Evolutionary conservation across 2,888 invertebrate genomes (phyloP).

Genomic region (Galeruca laticollis): DNA sequence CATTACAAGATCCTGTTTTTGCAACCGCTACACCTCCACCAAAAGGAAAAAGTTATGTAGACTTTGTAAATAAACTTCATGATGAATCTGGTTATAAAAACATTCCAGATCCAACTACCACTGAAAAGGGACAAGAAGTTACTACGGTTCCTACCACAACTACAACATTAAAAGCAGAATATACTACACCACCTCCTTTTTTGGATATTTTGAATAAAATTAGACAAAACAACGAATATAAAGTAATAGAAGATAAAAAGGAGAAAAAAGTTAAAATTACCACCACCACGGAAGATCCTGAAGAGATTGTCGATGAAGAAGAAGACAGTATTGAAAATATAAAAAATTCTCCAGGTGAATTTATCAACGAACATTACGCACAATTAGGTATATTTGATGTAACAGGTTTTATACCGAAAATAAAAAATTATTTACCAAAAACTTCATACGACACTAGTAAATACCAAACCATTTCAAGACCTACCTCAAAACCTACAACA

Average conservation of each 20-base stretch:
- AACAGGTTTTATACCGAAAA: conserved; percentile 61
- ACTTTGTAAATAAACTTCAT: conserved; percentile 60
- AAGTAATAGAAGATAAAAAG: conserved; percentile 59
- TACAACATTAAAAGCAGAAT: conserved; percentile 41
- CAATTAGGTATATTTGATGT: conserved; percentile 61
- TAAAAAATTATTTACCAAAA: conserved; percentile 59
- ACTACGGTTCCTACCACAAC: conserved; percentile 50
- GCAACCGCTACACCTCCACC: conserved; percentile 55
- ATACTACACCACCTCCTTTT: conserved; percentile 61
- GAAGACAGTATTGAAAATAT: conserved; percentile 47
- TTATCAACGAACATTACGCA: conserved; percentile 18
- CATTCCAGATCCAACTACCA: conserved; percentile 63
- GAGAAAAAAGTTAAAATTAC: conserved; percentile 47
- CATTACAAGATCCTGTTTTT: conserved; percentile 52
- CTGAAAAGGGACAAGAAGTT: conserved; percentile 51
- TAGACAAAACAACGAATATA: conserved; percentile 56
- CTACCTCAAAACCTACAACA: conserved; percentile 51
- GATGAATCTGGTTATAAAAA: conserved; percentile 56
- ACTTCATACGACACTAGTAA: conserved; percentile 63
- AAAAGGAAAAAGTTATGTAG: conserved; percentile 57
- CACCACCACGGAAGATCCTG: conserved; percentile 43
- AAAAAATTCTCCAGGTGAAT: conserved; percentile 60
- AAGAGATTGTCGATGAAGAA: conserved; percentile 47
- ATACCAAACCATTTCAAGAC: conserved; percentile 63
- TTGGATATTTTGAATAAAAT: conserved; percentile 60